Conservation (phyloP, 1,140 invertebrate species). For the Paralvinella palmiformis region DNA sequence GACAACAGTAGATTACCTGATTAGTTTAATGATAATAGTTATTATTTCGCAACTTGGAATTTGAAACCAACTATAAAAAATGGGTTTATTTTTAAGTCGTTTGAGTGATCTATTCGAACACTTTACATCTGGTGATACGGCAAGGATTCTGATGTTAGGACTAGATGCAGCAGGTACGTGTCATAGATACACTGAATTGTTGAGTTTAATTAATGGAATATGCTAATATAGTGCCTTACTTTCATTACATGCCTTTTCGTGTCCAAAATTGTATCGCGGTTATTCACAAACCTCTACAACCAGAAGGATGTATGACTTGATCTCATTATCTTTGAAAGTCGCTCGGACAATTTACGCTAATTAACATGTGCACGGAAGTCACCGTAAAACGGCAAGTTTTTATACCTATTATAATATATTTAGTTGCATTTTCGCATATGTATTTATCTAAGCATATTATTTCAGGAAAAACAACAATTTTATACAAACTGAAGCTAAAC, state of each 20-base stretch:
- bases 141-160: slow-evolving; percentile 42
- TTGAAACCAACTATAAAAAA: too few species aligned
- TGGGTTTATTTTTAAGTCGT: slow-evolving; percentile 38
- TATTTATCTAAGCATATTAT: slow-evolving; percentile 15
- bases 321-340: too few species aligned
- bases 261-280: neutral
- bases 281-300: too few species aligned
- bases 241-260: neutral
- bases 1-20: too few species aligned
- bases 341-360: too few species aligned
- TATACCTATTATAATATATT: neutral
- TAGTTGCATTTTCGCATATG: neutral
- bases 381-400: too few species aligned
- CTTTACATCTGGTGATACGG: slow-evolving; percentile 26
- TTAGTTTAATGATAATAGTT: too few species aligned
- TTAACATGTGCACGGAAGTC: too few species aligned
- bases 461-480: slow-evolving; percentile 66
- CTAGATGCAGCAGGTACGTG: slow-evolving; percentile 42
- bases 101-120: slow-evolving; percentile 26
- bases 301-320: too few species aligned
- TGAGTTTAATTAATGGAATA: neutral
- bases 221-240: neutral
- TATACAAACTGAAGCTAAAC: slow-evolving; percentile 98
- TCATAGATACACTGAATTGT: neutral
- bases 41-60: too few species aligned